Conservation (phyloP, 2,797 vertebrate species). For the Acomys russatus region DNA sequence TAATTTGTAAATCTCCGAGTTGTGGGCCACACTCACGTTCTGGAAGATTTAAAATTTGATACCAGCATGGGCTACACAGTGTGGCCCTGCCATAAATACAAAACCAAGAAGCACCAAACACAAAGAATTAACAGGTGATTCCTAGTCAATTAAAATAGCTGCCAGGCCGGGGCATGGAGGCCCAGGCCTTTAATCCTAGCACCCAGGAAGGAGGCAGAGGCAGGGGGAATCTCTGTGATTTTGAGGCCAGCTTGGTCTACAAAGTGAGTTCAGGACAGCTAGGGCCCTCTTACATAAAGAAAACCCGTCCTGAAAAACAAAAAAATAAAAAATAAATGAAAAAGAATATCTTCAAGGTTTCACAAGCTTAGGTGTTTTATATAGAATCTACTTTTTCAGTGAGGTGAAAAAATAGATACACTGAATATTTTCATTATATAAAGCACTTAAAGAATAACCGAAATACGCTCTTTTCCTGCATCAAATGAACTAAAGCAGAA, state of each 20-base stretch:
- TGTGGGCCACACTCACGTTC: neutral
- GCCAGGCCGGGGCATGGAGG: no score
- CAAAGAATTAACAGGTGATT: conserved; percentile 24
- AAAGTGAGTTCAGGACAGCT: no score
- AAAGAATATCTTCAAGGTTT: conserved; percentile 25
- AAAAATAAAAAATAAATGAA: neutral
- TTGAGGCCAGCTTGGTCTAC: no score
- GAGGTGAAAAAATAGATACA: neutral
- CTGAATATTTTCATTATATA: neutral
- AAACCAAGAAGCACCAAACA: neutral
- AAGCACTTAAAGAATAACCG: neutral
- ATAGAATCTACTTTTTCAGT: conserved; percentile 1
- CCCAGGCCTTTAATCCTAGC: no score
- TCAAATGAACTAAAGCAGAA: conserved; percentile 3
- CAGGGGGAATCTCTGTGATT: no score
- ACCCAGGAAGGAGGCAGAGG: no score
- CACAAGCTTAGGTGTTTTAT: conserved; percentile 11
- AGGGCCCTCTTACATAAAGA: no score
- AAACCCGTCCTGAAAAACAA: no score
- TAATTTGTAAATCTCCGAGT: neutral
- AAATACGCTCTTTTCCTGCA: neutral
- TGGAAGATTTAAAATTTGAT: neutral
- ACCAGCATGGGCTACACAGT: no score
- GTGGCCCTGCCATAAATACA: neutral
- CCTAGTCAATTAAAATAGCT: neutral